These are phyloP conservation scores for Atlantisia rogersi DNA, from an alignment of 2,113 vertebrate genomes.

Conservation along the genomic window DNA sequence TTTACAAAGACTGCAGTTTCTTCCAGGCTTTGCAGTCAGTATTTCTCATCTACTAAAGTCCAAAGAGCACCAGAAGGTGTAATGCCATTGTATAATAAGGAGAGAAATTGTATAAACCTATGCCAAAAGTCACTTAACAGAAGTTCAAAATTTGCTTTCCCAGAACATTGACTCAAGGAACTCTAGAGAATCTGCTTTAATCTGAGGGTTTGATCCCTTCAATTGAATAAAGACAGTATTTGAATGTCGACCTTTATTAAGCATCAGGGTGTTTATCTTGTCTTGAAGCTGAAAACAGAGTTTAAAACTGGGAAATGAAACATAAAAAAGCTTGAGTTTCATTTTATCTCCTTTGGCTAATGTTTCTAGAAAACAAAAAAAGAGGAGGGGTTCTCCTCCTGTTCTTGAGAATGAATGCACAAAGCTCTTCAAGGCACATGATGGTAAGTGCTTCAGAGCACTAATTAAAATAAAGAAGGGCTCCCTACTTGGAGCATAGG, in stretches of 20 bases:
- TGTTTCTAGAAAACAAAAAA: not conserved
- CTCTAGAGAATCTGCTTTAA: not conserved
- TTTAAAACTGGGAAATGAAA: not conserved
- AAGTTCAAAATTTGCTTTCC: not conserved
- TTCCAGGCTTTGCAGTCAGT: not conserved
- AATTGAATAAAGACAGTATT: not conserved
- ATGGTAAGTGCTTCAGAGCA: not conserved
- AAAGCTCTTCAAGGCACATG: not conserved
- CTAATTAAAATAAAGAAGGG: conserved; percentile 1
- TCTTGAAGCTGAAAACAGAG: not conserved
- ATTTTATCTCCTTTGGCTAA: not conserved
- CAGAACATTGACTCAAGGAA: not conserved
- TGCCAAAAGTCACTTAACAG: not conserved
- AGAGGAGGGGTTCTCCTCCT: not conserved
- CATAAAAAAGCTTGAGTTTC: not conserved
- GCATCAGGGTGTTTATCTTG: not conserved
- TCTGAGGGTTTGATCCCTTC: not conserved
- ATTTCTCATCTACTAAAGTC: not conserved
- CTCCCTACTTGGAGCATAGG: not conserved
- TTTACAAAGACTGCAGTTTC: not conserved
- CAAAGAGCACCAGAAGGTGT: not conserved
- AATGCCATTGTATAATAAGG: not conserved
- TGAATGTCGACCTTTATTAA: not conserved
- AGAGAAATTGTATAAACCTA: not conserved
- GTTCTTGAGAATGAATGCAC: not conserved